Base-by-base conservation (phyloP, 2,113 vertebrate species). In the Etheostoma cragini region DNA sequence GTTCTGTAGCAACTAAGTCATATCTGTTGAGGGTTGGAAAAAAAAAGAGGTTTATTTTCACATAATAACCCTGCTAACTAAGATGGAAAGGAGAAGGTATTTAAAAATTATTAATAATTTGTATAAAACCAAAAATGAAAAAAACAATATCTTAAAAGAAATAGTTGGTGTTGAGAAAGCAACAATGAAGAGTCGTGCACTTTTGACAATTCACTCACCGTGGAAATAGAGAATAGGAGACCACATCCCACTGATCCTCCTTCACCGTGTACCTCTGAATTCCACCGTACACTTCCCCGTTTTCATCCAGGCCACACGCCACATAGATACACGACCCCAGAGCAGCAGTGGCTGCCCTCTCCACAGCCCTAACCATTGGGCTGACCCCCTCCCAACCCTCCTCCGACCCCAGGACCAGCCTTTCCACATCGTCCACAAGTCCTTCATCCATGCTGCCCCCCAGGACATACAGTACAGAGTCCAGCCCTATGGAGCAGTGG, bases 251-350 rank as follows among this genome's bases (percentile, higher is more conserved):
- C 45, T 93, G 93, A 81, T 97, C 94, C 0, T 89, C 89, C 53
- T 93, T 90, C 0, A 84, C 92, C 61, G 85, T 81, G 72, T 97
- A 96, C 76, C 96, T 94, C 82, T 98, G 97, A 82, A 98, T 94
- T 11, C 97, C 97, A 62, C 90, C 88, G 47, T 96, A 98, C 0
- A 95, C 96, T 0, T 96, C 96, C 1, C 97, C 96, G 0, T 97
- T 97, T 82, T 97, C 97, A 91, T 97, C 97, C 82, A 97, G 91
- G 46, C 97, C 97, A 57, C 97, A 97, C 7, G 96, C 94, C 56
- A 97, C 94, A 0, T 97, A 98, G 87, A 98, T 89, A 8, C 79
- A 94, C 1, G 22, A 61, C 4, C 93, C 95, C 78, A 96, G 30
- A 2, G 92, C 78, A 61, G 82, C 93, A 0, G 88, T 86, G 0